Conservation (phyloP, 2,888 invertebrate species). For the Bugulina stolonifera region DNA sequence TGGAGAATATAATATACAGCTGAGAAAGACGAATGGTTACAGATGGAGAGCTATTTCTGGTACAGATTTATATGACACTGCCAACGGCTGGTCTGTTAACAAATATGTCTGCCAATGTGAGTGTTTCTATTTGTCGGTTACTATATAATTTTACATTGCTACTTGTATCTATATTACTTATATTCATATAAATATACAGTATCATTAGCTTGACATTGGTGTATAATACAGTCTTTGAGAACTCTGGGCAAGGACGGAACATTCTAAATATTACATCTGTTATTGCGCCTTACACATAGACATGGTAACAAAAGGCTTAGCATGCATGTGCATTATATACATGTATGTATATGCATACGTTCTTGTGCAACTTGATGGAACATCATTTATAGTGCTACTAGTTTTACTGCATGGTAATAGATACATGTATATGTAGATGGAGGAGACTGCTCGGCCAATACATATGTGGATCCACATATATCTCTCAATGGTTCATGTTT, state of each 20-base stretch:
- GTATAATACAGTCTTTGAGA: too few species aligned
- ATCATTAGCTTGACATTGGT: not conserved
- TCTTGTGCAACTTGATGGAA: too few species aligned
- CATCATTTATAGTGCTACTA: too few species aligned
- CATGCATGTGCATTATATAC: too few species aligned
- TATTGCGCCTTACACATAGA: too few species aligned
- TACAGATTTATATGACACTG: not conserved
- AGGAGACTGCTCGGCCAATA: not conserved
- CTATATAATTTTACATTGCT: too few species aligned
- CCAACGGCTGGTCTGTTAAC: not conserved
- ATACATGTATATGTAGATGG: not conserved
- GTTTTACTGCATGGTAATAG: not conserved
- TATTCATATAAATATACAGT: not conserved
- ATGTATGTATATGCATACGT: too few species aligned
- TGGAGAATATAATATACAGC: not conserved
- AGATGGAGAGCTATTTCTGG: not conserved
- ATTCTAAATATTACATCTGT: too few species aligned
- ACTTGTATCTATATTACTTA: not conserved
- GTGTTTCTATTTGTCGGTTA: too few species aligned
- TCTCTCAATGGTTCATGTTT: not conserved
- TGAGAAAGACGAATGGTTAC: not conserved
- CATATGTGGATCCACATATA: not conserved
- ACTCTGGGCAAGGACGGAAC: too few species aligned
- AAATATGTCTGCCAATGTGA: slow-evolving; percentile 1
- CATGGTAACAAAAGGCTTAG: too few species aligned